phyloP scores from a whole-genome alignment of 2,888 invertebrate genomes.

The Subacronicta megacephala region DNA sequence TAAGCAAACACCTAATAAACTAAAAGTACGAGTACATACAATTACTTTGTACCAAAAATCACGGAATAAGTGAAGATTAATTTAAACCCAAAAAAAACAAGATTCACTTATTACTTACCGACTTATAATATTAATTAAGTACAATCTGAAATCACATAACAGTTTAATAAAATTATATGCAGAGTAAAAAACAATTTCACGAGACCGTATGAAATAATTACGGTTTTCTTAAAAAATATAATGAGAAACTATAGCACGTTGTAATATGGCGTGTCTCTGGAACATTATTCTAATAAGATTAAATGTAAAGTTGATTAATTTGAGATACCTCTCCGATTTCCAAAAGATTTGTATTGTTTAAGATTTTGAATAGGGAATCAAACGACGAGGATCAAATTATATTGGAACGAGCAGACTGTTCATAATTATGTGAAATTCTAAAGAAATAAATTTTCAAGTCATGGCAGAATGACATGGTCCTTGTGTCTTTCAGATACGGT shows the following conservation, averaged over 20 bases:
- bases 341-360: too few species aligned
- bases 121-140: constrained; percentile 38
- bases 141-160: constrained; percentile 29
- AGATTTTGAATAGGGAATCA: too few species aligned
- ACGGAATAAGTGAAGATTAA: constrained; percentile 35
- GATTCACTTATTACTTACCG: constrained; percentile 5
- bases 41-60: constrained; percentile 42
- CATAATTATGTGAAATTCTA: too few species aligned
- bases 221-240: not conserved
- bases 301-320: too few species aligned
- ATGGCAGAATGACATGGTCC: too few species aligned
- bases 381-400: too few species aligned
- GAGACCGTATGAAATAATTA: not conserved
- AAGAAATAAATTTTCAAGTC: too few species aligned
- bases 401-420: too few species aligned
- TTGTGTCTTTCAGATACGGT: too few species aligned
- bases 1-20: constrained; percentile 6
- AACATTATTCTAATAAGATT: too few species aligned
- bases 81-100: constrained; percentile 5
- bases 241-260: constrained; percentile 20
- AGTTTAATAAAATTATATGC: constrained; percentile 15
- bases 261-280: constrained; percentile 11
- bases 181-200: not conserved
- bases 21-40: constrained; percentile 17
- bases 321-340: too few species aligned